Evolutionary conservation across 2,888 invertebrate genomes (phyloP), one percentile per base, ranked within the genome.

Genomic region (Agrotis ipsilon): DNA sequence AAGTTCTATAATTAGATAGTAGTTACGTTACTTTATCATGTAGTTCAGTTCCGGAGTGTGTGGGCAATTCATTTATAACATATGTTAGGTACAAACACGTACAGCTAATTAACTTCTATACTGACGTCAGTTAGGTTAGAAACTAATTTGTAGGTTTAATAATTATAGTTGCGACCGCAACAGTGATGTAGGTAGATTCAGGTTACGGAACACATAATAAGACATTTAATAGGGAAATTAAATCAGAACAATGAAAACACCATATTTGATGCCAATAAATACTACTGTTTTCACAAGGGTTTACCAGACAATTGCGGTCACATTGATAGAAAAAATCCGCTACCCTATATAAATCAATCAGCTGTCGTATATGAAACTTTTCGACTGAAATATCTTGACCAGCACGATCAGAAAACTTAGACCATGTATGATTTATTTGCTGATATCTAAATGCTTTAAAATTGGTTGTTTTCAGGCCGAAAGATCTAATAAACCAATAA

Each of bases 41-140:
- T 45, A 13, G 32, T 51, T 32, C 19, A 49, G 45, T 51, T 18
- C 45, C 45, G 71, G 49, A 77, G 14, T 3, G 13, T 69, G 70
- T 51, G 45, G 14, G 49, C 46, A 58, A 68, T 54, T 67, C 57
- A 39, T 48, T 57, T 68, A 3, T 48, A 43, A 19, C 46, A n/a
- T 39, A n/a, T n/a, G n/a, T n/a, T n/a, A 32, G 6, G 1, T 27
- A 70, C 51, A 14, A 21, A 68, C 39, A n/a, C 32, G n/a, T 48
- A 77, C 19, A 24, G 13, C 9, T n/a, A 55, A 48, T 68, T 54
- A 67, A 11, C 2, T 43, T 43, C n/a, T 11, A n/a, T n/a, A 11
- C 39, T 72, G 68, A 67, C 52, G 76, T 76, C 43, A 21, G 14
- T 45, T 21, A 1, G 11, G 43, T 48, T 6, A 21, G n/a, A 14